Evolutionary conservation across 2,888 invertebrate species (phyloP).

Genomic region (Aspidiotus rigidus): DNA sequence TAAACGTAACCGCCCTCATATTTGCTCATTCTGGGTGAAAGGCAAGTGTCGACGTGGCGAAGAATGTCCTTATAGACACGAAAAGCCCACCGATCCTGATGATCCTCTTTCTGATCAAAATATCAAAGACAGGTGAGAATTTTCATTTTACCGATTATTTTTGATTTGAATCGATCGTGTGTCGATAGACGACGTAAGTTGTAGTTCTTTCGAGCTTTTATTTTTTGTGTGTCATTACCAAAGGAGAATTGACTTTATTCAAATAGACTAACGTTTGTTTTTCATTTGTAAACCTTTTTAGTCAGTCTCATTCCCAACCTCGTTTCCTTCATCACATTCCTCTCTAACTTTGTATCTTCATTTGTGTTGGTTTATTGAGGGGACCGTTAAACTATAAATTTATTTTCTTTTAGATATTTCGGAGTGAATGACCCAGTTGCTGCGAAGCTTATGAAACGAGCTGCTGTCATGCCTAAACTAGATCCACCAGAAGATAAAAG

Average conservation of each 20-base stretch:
- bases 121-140: conserved; percentile 66
- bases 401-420: conserved; percentile 57
- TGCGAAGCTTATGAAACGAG: conserved; percentile 79
- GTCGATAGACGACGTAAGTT: neutral
- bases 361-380: neutral
- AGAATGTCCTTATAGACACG: conserved; percentile 92
- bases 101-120: conserved; percentile 94
- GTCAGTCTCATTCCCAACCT: too few relatives aligned
- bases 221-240: neutral
- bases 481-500: conserved; percentile 92
- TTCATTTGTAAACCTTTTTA: too few relatives aligned
- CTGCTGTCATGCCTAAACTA: conserved; percentile 86
- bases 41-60: conserved; percentile 93
- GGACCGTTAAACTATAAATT: neutral
- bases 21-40: conserved; percentile 98
- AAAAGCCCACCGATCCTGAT: conserved; percentile 93
- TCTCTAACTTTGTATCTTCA: neutral
- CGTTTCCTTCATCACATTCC: neutral
- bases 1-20: conserved; percentile 87
- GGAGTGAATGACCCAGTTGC: conserved; percentile 94
- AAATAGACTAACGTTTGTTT: too few relatives aligned
- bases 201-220: neutral
- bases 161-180: neutral
- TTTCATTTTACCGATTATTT: neutral
- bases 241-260: too few relatives aligned